Base-by-base conservation (phyloP, 2,113 vertebrate species). In the Echinops telfairi region DNA sequence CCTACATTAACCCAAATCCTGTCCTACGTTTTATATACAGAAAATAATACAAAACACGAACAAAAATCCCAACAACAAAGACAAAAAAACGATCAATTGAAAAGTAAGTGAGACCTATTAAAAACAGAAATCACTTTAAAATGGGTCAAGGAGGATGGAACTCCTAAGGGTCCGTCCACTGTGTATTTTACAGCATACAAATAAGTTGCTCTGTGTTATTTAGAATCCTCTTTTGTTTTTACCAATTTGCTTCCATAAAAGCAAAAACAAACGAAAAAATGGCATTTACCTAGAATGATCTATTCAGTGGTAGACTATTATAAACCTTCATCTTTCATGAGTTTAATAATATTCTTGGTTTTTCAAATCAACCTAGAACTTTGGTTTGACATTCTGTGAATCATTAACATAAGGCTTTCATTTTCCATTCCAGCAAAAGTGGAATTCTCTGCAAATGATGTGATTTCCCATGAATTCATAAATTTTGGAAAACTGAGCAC, bases 401-500 rank as follows among this genome's bases (percentile, higher is more conserved):
- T 94, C 17, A 73, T 93, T 89, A 47, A 6, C 82, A 80, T 91
- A 77, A 12, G 66, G 88, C 11, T 91, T 76, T 73, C 0, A 17
- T 43, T 91, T 75, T 94, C 0, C 1, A 68, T 93, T 33, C 86
- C 40, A 91, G 43, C 36, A 58, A 90, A 93, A 38, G 92, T 92
- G 94, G 38, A 47, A 92, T 62, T 94, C 68, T 95, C 89, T 31
- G 15, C 88, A 94, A 96, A 57, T 20, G 75, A 10, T 62, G 57
- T 79, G 66, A 94, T 94, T 97, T 97, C 75, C 89, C 79, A 73
- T 95, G 90, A 97, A 96, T 79, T 33, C 73, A 27, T 25, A 90
- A 86, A 94, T 95, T 94, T 95, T 86, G 89, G 97, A 95, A 90
- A 95, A 25, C 23, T 95, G 79, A 97, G 91, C 62, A 88, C 83